Base-by-base conservation (phyloP, 2,113 vertebrate species). In the Larimichthys polyactis region DNA sequence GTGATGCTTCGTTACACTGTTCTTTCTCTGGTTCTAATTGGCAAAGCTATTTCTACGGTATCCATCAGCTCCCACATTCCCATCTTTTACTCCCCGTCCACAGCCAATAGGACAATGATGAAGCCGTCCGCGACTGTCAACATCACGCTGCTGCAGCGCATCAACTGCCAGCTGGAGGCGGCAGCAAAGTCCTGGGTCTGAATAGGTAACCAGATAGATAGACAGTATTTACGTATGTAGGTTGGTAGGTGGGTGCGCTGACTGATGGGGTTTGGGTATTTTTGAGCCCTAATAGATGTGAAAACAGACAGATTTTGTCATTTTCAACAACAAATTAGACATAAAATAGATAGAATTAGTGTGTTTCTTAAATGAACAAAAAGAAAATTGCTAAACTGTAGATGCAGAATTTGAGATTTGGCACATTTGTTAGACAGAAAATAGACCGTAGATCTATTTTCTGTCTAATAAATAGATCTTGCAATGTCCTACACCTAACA, bases 11-110 rank as follows among this genome's bases (percentile, higher is more conserved):
- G 12, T 60, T 62, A 46, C 17, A 15, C 44, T 49, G 24, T 10
- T 67, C 22, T 40, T 36, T 66, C 17, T 65, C 24, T 55, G 24
- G 7, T 40, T 60, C 11, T 73, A 69, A 68, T 20, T 55, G 62
- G 73, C 5, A 44, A 54, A 62, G 55, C 46, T 58, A 64, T 49
- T 59, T 75, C 66, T 10, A 54, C 67, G 7, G 69, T 6, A 48
- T 79, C 71, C 44, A 27, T 48, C 60, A 27, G 22, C 65, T 59
- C 58, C 46, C 48, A 69, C 43, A 20, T 22, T 20, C 36, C 16
- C 16, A 16, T 36, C 46, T 55, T 32, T 69, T 24, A 36, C 40
- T 22, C 52, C 19, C 14, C 9, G 11, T 55, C 78, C 17, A 44
- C 60, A 57, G 44, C 48, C 57, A 32, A 52, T 16, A n/a, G 8